Evolutionary conservation across 2,113 vertebrate species (phyloP), one percentile per base, ranked within the genome.

Genomic region (Leucosticte australis): DNA sequence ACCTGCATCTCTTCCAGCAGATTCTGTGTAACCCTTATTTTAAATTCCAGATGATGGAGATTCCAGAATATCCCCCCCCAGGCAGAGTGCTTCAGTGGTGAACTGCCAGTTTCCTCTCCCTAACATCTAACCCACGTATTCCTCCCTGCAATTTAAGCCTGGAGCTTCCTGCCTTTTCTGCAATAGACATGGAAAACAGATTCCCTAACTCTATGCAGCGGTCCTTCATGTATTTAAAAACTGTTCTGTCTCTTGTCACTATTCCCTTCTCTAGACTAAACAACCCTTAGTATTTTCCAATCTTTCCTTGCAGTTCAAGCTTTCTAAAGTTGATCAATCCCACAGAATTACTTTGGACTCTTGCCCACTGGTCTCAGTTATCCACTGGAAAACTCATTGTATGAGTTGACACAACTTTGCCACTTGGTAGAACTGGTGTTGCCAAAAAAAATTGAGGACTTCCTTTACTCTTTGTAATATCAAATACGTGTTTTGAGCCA

Each of bases 211-310:
- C 46, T 84, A 0, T 42, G 37, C 39, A 37, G 76, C 9, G 7
- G 67, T 71, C 76, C 67, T 78, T 64, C 44, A 37, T 13, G 30
- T 77, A 56, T 78, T 59, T 89, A n/a, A 93, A 90, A 85, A 68
- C 62, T 81, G 44, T 76, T 95, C 83, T 67, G 83, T 86, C 73
- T 96, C 73, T 67, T 92, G 95, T 91, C 95, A 75, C 64, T 90
- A 89, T 56, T 83, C 15, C 47, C 37, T 83, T 82, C 73, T 64
- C 73, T 87, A 97, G 96, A 96, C 96, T 96, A 97, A 97, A 97
- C 95, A 96, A 52, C 44, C 13, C 26, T 57, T 73, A 31, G 26
- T 50, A 63, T 92, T 94, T 96, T 69, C 83, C 53, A 59, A 16
- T 68, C 35, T 83, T 81, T 81, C 47, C 47, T 86, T 89, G 55